Percentiles rank a stretch among this genome's conserved stretches.
phyloP scores from a whole-genome alignment of 2,797 vertebrate species.

The Iguana delicatissima region DNA sequence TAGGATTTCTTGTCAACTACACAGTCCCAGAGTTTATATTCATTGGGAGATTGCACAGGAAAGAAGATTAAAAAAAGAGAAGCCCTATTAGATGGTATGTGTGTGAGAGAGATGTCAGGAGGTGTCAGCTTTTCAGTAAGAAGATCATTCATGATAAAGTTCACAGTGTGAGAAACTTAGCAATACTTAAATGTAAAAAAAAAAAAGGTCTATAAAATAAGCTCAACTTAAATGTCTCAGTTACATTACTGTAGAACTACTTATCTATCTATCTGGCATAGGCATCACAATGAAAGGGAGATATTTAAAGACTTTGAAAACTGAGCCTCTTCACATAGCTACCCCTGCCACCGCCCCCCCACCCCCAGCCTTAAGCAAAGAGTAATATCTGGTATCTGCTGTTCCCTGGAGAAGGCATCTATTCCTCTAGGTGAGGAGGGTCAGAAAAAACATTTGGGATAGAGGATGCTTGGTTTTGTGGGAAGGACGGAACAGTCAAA shows the following conservation, averaged over 20 bases:
- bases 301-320: not conserved
- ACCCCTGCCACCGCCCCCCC: no score
- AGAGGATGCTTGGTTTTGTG: not conserved
- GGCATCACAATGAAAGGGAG: not conserved
- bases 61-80: constrained; percentile 38
- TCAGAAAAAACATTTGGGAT: not conserved
- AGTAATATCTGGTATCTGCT: not conserved
- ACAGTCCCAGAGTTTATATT: constrained; percentile 27
- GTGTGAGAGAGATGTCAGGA: not conserved
- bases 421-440: not conserved
- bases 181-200: constrained; percentile 56
- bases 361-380: not conserved
- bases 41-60: constrained; percentile 32
- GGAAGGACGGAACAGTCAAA: not conserved
- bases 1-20: constrained; percentile 50
- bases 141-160: constrained; percentile 7
- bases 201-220: constrained; percentile 45
- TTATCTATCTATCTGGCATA: not conserved
- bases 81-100: constrained; percentile 5
- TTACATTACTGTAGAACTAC: not conserved
- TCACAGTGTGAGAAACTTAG: constrained; percentile 14
- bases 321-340: not conserved
- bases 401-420: not conserved
- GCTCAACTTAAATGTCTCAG: constrained; percentile 29
- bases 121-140: constrained; percentile 2